A percentile compares a stretch with the other conserved stretches of the same genome.
phyloP scores from a whole-genome alignment of 1,140 invertebrate genomes.

The Delia radicum region DNA sequence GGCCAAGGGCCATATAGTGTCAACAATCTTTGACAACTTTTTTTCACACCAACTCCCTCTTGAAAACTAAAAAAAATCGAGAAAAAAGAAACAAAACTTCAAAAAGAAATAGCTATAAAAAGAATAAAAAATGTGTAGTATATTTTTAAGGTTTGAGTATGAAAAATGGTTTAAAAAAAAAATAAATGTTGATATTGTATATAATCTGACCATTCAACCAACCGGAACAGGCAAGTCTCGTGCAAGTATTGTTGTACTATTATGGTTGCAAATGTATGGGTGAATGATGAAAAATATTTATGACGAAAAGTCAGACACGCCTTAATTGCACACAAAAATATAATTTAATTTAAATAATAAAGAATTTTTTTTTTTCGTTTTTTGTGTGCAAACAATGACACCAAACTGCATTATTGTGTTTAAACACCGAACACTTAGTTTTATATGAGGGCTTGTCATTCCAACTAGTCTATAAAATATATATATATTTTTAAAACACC shows the following conservation, averaged over 20 bases:
- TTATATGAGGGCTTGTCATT: too few species aligned
- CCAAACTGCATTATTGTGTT: background rate
- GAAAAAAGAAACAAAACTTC: background rate
- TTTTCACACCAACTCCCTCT: background rate
- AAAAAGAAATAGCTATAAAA: background rate
- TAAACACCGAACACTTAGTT: background rate
- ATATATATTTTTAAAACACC: too few species aligned
- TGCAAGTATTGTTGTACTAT: background rate
- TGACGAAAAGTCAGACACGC: background rate
- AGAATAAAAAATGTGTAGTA: background rate
- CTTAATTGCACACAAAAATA: background rate
- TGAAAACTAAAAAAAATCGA: background rate
- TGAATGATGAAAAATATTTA: background rate
- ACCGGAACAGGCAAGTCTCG: background rate
- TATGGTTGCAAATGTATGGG: background rate
- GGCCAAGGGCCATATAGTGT: background rate
- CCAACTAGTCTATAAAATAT: too few species aligned
- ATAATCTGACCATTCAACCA: background rate
- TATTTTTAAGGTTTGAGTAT: background rate
- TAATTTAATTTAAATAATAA: slow-evolving; percentile 5
- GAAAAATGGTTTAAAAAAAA: background rate
- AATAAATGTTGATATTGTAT: background rate
- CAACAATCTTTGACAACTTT: background rate
- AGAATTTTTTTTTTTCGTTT: background rate
- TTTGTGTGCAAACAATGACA: background rate